These are phyloP conservation scores for Hylia prasina DNA, from an alignment of 2,113 vertebrate genomes.

Conservation along the genomic window DNA sequence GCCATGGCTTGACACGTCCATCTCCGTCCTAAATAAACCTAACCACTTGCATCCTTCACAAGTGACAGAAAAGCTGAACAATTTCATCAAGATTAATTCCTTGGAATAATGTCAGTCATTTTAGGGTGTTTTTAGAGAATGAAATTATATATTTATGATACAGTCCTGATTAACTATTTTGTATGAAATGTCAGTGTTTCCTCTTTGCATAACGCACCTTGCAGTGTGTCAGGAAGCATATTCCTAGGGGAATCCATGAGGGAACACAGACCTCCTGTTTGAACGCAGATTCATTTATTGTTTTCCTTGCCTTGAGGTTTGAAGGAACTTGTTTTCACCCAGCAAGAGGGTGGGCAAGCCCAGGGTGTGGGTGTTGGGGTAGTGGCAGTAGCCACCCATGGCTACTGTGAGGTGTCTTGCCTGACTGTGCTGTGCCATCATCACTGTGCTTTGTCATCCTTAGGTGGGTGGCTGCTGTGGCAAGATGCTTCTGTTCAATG, in stretches of 20 bases:
- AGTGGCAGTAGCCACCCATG: not conserved
- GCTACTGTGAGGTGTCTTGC: not conserved
- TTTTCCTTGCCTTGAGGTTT: conserved; percentile 23
- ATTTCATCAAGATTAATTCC: conserved; percentile 33
- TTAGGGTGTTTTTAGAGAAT: not conserved
- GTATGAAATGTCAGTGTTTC: not conserved
- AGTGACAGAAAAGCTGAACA: conserved; percentile 33
- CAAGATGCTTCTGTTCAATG: conserved; percentile 27
- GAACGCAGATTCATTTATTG: not conserved
- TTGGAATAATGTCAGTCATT: not conserved
- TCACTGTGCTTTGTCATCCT: conserved; percentile 14
- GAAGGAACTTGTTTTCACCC: not conserved
- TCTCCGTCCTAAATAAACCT: conserved; percentile 58
- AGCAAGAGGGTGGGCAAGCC: not conserved
- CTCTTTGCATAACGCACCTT: not conserved
- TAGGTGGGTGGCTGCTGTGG: conserved; percentile 35
- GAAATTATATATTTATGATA: not conserved
- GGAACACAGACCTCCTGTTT: not conserved
- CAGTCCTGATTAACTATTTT: not conserved
- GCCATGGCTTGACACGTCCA: conserved; percentile 17
- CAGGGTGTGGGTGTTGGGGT: not conserved
- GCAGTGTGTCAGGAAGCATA: not conserved
- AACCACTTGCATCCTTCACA: conserved; percentile 30
- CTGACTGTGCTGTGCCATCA: conserved; percentile 21
- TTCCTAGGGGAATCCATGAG: not conserved